Percentiles rank a stretch among this genome's conserved stretches.
Evolutionary conservation across 2,888 invertebrate genomes (phyloP).

Genomic region (Cheilosia vulpina): DNA sequence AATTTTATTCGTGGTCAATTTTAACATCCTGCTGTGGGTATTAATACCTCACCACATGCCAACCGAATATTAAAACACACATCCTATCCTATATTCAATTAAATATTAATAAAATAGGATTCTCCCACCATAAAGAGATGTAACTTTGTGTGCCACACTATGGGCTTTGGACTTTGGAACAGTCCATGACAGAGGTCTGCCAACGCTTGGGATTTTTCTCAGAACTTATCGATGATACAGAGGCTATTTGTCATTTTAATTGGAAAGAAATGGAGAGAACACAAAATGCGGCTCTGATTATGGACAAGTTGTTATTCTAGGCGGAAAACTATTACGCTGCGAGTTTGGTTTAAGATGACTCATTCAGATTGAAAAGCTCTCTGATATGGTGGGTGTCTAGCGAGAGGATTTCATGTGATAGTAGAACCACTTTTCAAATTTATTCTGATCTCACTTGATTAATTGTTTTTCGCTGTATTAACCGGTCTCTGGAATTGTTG

Average conservation of each 20-base stretch:
- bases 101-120: constrained; percentile 68
- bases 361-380: no score
- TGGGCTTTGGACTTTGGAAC: constrained; percentile 9
- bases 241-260: constrained; percentile 18
- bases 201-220: not conserved
- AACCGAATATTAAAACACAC: constrained; percentile 71
- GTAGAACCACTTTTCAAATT: no score
- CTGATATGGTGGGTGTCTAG: no score
- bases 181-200: constrained; percentile 27
- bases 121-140: constrained; percentile 5
- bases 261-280: not conserved
- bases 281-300: no score
- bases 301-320: no score
- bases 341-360: no score
- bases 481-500: no score
- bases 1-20: constrained; percentile 68
- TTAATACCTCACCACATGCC: constrained; percentile 70
- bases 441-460: no score
- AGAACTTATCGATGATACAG: not conserved
- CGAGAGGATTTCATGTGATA: no score
- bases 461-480: no score
- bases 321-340: no score
- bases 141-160: constrained; percentile 5
- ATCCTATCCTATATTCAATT: constrained; percentile 68
- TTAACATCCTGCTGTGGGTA: constrained; percentile 71